A percentile compares a stretch with the other conserved stretches of the same genome.
phyloP scores from a whole-genome alignment of 2,113 vertebrate genomes.

The Lucifuga dentata region DNA sequence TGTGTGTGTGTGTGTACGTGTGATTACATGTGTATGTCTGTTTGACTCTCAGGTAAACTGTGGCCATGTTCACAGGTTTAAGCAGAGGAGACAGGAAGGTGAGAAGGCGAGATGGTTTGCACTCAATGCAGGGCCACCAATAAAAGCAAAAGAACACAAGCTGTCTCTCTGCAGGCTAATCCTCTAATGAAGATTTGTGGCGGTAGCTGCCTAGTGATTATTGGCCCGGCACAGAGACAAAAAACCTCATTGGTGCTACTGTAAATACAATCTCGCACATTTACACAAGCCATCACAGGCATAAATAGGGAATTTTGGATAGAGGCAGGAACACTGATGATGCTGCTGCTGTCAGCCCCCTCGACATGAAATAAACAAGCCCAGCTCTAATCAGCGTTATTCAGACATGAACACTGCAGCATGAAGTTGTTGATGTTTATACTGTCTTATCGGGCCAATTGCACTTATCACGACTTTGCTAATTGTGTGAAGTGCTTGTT shows the following conservation, averaged over 20 bases:
- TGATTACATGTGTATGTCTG: no score
- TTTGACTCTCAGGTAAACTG: conserved; percentile 40
- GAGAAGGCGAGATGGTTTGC: conserved; percentile 35
- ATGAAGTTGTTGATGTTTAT: conserved; percentile 38
- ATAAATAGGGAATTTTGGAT: conserved; percentile 51
- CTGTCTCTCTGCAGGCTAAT: conserved; percentile 76
- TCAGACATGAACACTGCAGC: conserved; percentile 51
- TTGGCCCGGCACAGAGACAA: conserved; percentile 63
- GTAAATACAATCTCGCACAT: conserved; percentile 73
- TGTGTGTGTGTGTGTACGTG: conserved; percentile 1
- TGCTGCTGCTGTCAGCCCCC: conserved; percentile 15
- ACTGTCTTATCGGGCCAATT: conserved; percentile 49
- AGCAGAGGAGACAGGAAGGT: conserved; percentile 50
- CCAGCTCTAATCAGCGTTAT: conserved; percentile 55
- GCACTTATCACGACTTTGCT: conserved; percentile 54
- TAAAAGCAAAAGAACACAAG: conserved; percentile 72
- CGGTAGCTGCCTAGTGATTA: conserved; percentile 74
- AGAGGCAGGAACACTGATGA: conserved; percentile 16
- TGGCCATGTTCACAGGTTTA: conserved; percentile 36
- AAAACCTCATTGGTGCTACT: conserved; percentile 60
- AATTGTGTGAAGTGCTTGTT: conserved; percentile 76
- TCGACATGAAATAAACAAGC: conserved; percentile 47
- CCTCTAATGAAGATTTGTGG: conserved; percentile 83
- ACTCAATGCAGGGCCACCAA: conserved; percentile 46
- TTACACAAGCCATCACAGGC: conserved; percentile 58